These are phyloP conservation scores for Zapus hudsonius DNA, from an alignment of 2,113 vertebrate species.

Conservation along the genomic window DNA sequence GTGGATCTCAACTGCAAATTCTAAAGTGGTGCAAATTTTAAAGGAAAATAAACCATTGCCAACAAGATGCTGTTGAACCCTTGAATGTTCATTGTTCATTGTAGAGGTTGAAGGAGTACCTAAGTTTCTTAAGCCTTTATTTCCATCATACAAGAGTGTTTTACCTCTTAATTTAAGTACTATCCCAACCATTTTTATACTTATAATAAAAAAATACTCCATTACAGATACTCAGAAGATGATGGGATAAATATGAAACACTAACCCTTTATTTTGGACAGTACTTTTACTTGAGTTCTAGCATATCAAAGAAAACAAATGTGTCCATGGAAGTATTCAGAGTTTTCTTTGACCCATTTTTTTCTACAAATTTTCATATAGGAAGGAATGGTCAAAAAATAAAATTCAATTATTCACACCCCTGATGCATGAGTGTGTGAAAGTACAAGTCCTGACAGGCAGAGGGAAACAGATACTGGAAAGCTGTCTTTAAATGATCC, in stretches of 20 bases:
- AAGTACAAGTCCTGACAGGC: constrained; percentile 8
- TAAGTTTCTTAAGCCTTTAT: constrained; percentile 27
- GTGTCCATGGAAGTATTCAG: not conserved
- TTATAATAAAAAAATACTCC: constrained; percentile 8
- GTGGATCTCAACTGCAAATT: constrained; percentile 24
- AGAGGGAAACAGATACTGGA: constrained; percentile 19
- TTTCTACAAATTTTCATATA: not conserved
- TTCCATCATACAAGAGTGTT: not conserved
- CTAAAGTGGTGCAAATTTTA: constrained; percentile 44
- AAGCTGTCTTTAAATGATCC: not conserved
- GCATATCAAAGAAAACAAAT: constrained; percentile 21
- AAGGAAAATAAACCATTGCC: constrained; percentile 46
- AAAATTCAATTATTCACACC: constrained; percentile 46
- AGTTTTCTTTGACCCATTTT: constrained; percentile 16
- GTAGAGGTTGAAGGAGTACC: not conserved
- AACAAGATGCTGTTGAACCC: not conserved
- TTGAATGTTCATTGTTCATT: not conserved
- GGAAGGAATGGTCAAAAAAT: constrained; percentile 24
- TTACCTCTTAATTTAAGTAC: constrained; percentile 38
- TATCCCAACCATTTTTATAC: not conserved
- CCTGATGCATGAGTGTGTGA: not conserved
- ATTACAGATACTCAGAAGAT: not conserved
- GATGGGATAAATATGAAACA: not conserved
- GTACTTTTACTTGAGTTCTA: constrained; percentile 7
- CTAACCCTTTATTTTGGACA: constrained; percentile 8